Base-by-base conservation (phyloP, 2,888 invertebrate species). In the Microplitis manilae region DNA sequence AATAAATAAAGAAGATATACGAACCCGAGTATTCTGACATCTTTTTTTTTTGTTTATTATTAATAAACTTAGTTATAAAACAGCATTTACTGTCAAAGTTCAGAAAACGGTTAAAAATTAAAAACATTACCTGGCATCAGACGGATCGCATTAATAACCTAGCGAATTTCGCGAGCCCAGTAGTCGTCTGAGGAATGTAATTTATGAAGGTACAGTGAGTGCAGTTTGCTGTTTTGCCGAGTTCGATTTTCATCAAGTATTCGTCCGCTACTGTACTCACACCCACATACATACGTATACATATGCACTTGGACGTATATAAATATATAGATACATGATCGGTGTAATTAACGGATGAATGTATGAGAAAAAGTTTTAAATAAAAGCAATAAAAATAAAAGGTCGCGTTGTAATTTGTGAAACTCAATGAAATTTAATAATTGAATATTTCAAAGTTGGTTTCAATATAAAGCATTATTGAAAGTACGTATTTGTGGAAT, bases 171-270 rank as follows among this genome's bases (percentile, higher is more conserved):
- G 50, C 50, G 71, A 80, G 77, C n/a, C 40, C 65, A 67, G 62
- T 64, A 70, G 65, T 65, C 76, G 68, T 73, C 50, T 50, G 50
- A 79, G 81, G 76, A 80, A 79, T 79, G 83, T 82, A 85, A 85
- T 87, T 87, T 86, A 86, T 86, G 84, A 86, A 79, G 78, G 80
- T 82, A 81, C 83, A 84, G 86, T 50, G 50, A 88, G 87, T 89
- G 87, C 86, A 86, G 80, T 88, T 87, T 84, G 84, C 81, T 88
- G 88, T 89, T 87, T 82, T 83, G 82, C 80, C 80, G 79, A 82
- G 79, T 73, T 80, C 82, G 76, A 79, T 83, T 85, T 86, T 87
- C 87, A 87, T 88, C 86, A 84, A 86, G 84, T 86, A 87, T 85
- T 85, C 86, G 82, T 83, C 82, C 82, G 82, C 79, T 75, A 67